A percentile compares a stretch with the other conserved stretches of the same genome.
Evolutionary conservation across 2,797 vertebrate genomes (phyloP).

Genomic region (Eupleurogrammus muticus): DNA sequence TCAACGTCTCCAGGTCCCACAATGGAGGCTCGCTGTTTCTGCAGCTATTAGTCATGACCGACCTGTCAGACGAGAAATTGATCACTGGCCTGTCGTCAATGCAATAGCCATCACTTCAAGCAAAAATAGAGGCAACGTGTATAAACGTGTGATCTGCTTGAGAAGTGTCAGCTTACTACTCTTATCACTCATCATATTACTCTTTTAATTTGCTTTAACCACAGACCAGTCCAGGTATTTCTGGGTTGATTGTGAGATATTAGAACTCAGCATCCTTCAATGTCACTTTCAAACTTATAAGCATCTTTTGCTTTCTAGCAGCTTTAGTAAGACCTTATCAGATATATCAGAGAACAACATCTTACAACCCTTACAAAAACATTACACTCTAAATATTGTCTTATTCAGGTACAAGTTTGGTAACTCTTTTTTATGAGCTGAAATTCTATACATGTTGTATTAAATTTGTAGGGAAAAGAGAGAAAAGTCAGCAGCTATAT

Average conservation of each 20-base stretch:
- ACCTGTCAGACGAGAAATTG: conserved; percentile 81
- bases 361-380: conserved; percentile 11
- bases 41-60: conserved; percentile 83
- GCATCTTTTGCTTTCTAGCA: not conserved
- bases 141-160: conserved; percentile 48
- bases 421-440: conserved; percentile 9
- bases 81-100: conserved; percentile 77
- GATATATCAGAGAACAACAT: not conserved
- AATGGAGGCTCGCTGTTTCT: conserved; percentile 82
- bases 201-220: conserved; percentile 54
- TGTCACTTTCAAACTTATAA: conserved; percentile 7
- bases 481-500: too few relatives aligned
- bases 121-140: conserved; percentile 42
- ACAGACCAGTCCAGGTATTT: conserved; percentile 26
- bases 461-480: not conserved
- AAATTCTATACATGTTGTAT: not conserved
- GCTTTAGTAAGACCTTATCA: conserved; percentile 2
- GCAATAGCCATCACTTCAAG: conserved; percentile 77
- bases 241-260: not conserved
- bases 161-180: conserved; percentile 48
- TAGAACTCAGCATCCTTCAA: not conserved
- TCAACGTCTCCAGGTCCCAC: conserved; percentile 81
- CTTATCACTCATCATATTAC: too few relatives aligned
- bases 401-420: not conserved
- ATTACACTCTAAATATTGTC: too few relatives aligned